Evolutionary conservation across 2,888 invertebrate species (phyloP).

Genomic region (Tipula confusa): DNA sequence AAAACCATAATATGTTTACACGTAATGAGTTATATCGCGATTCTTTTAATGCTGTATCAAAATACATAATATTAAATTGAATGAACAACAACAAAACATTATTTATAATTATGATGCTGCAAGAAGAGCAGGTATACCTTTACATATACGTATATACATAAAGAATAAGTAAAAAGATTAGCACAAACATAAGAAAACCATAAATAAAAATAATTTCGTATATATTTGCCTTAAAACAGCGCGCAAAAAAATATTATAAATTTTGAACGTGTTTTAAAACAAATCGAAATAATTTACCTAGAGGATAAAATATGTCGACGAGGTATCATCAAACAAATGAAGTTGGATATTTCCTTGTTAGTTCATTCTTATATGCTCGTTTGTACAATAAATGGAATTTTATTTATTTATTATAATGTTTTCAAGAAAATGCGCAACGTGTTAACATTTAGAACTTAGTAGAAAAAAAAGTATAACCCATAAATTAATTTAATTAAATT

Average conservation of each 20-base stretch:
- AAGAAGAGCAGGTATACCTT: background rate
- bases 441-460: background rate
- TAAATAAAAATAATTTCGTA: conserved; percentile 13
- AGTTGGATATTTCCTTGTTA: conserved; percentile 27
- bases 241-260: background rate
- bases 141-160: background rate
- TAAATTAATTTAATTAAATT: background rate
- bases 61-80: background rate
- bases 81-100: background rate
- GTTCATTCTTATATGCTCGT: background rate
- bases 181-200: background rate
- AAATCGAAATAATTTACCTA: conserved; percentile 28
- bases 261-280: conserved; percentile 21
- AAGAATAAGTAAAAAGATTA: background rate
- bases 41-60: background rate
- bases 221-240: background rate
- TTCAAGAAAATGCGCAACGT: background rate
- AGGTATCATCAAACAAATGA: conserved; percentile 28
- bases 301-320: conserved; percentile 29
- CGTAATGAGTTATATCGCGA: conserved; percentile 20
- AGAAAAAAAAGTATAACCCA: background rate
- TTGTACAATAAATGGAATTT: background rate
- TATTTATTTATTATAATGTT: background rate
- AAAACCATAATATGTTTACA: background rate
- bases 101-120: conserved; percentile 7